phyloP scores from a whole-genome alignment of 1,140 invertebrate genomes.

The Brachionus paranguensis region DNA sequence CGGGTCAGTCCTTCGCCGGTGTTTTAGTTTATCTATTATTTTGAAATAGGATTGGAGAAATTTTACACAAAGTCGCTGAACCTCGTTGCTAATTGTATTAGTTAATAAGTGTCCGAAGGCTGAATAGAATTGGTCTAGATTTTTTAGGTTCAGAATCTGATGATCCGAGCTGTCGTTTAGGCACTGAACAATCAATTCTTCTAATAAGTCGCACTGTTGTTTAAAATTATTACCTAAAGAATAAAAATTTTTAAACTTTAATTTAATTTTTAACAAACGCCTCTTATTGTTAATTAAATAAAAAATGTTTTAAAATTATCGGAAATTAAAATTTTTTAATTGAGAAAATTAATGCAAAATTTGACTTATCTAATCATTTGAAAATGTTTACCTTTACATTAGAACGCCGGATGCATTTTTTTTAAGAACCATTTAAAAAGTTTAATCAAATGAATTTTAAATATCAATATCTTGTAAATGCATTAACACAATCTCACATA shows the following conservation, averaged over 20 bases:
- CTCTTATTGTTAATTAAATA: too few relatives aligned
- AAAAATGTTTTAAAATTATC: too few relatives aligned
- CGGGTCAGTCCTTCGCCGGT: background rate
- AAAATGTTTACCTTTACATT: too few relatives aligned
- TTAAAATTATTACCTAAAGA: conserved; percentile 32
- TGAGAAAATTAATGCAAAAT: background rate
- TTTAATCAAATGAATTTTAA: too few relatives aligned
- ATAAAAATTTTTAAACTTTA: background rate
- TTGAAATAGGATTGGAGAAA: conserved; percentile 38
- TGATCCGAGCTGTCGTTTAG: background rate
- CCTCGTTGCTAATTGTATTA: conserved; percentile 33
- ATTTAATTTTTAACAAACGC: too few relatives aligned
- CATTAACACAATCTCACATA: too few relatives aligned
- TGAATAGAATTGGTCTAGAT: conserved; percentile 6
- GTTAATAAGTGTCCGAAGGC: background rate
- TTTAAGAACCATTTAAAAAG: too few relatives aligned
- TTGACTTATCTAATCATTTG: background rate
- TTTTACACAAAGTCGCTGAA: conserved; percentile 17
- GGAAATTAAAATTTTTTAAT: too few relatives aligned
- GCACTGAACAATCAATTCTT: conserved; percentile 10
- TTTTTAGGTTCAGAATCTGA: conserved; percentile 3
- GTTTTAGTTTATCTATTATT: conserved; percentile 13
- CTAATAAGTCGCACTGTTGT: conserved; percentile 25
- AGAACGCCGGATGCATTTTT: too few relatives aligned
- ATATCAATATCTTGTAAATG: too few relatives aligned